Evolutionary conservation across 2,888 invertebrate species (phyloP).

Genomic region (Plebejus argus): DNA sequence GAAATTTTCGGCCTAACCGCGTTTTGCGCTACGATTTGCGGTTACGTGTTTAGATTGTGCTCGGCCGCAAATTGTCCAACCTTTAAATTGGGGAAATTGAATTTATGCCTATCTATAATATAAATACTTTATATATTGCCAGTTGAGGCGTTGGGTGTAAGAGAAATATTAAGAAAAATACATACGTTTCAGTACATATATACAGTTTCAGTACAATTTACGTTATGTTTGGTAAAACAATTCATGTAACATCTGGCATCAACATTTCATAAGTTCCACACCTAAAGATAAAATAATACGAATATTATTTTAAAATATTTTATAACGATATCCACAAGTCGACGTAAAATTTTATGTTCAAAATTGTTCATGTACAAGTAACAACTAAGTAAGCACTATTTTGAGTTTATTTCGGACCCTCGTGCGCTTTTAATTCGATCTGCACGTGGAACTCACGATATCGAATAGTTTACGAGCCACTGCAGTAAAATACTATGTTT

Average conservation of each 20-base stretch:
- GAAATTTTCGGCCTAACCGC: constrained; percentile 69
- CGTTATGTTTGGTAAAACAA: too few species aligned
- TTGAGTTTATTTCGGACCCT: constrained; percentile 33
- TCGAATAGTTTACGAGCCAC: constrained; percentile 43
- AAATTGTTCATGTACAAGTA: background rate
- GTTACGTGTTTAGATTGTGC: constrained; percentile 68
- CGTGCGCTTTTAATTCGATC: constrained; percentile 38
- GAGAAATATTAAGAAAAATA: background rate
- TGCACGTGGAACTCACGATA: constrained; percentile 36
- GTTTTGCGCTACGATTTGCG: constrained; percentile 65
- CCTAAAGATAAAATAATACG: too few species aligned
- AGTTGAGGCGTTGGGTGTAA: background rate
- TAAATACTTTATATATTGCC: background rate
- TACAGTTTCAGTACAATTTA: too few species aligned
- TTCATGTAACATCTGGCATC: too few species aligned
- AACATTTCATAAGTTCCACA: too few species aligned
- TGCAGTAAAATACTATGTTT: constrained; percentile 43
- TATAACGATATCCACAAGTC: too few species aligned
- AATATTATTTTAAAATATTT: too few species aligned
- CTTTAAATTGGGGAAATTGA: background rate
- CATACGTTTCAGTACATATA: too few species aligned
- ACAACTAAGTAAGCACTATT: background rate
- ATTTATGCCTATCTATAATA: background rate
- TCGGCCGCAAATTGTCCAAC: constrained; percentile 54
- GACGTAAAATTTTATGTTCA: background rate